Percentiles rank a stretch among this genome's conserved stretches.
These are phyloP conservation scores for Micromys minutus DNA, from an alignment of 2,113 vertebrate species.

Conservation along the genomic window DNA sequence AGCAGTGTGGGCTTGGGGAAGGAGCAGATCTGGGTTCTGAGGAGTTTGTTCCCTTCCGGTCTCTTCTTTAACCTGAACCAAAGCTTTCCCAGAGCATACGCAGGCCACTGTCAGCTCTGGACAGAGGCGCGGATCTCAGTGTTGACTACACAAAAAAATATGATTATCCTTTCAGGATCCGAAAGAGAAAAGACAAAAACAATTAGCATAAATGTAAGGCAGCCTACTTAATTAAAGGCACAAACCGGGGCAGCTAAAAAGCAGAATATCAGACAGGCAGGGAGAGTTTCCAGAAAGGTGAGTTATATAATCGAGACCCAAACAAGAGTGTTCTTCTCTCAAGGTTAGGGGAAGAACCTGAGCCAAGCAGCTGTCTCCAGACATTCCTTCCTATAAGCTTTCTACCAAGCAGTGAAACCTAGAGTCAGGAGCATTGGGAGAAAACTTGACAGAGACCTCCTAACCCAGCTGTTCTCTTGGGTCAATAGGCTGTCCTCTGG, in stretches of 20 bases:
- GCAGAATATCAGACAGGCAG: conserved; percentile 71
- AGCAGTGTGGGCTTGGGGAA: neutral
- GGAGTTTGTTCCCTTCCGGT: neutral
- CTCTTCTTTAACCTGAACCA: neutral
- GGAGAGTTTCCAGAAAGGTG: conserved; percentile 53
- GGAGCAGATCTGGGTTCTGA: neutral
- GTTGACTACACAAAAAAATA: conserved; percentile 68
- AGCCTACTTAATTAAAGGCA: conserved; percentile 77
- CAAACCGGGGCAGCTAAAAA: conserved; percentile 73
- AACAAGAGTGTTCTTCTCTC: conserved; percentile 68
- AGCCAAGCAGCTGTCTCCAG: neutral
- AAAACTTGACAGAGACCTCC: neutral
- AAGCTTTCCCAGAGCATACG: neutral
- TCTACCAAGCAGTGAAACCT: neutral
- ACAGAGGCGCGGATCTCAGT: neutral
- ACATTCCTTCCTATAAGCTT: conserved; percentile 18
- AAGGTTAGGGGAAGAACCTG: conserved; percentile 45
- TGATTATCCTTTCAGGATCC: conserved; percentile 51
- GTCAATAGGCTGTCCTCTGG: neutral
- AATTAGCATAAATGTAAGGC: conserved; percentile 71
- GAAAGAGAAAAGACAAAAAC: conserved; percentile 52
- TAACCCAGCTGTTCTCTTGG: neutral
- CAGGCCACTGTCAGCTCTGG: neutral
- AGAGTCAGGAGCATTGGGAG: neutral
- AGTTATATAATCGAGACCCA: conserved; percentile 69